Conservation (phyloP, 2,113 vertebrate genomes). For the Sialia sialis region DNA sequence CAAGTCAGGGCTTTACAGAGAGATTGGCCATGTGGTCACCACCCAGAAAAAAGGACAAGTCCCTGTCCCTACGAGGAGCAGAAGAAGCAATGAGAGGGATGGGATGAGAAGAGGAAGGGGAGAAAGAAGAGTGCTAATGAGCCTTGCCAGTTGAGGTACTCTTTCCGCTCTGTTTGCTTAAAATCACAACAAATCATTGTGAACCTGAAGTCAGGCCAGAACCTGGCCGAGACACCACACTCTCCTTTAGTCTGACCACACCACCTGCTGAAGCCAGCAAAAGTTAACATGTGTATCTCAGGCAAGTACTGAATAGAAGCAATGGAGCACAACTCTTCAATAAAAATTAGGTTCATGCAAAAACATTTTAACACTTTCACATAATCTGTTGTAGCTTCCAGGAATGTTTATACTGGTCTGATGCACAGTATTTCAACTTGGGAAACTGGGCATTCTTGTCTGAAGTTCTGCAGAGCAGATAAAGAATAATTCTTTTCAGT, state of each 20-base stretch:
- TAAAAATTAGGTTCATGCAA: not conserved
- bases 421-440: not conserved
- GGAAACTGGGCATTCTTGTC: not conserved
- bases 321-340: not conserved
- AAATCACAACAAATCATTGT: not conserved
- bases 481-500: not conserved
- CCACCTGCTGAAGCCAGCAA: not conserved
- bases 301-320: not conserved
- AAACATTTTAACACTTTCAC: not conserved
- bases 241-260: not conserved
- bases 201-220: not conserved
- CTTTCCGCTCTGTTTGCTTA: not conserved
- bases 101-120: not conserved
- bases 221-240: not conserved
- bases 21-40: not conserved
- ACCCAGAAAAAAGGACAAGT: not conserved
- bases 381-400: not conserved
- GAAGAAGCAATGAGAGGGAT: not conserved
- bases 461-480: not conserved
- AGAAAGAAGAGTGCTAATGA: not conserved
- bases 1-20: not conserved
- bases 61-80: not conserved
- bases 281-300: not conserved
- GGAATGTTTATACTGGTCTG: not conserved
- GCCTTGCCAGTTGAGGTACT: not conserved